phyloP scores from a whole-genome alignment of 1,140 invertebrate genomes.

The Conus betulinus region DNA sequence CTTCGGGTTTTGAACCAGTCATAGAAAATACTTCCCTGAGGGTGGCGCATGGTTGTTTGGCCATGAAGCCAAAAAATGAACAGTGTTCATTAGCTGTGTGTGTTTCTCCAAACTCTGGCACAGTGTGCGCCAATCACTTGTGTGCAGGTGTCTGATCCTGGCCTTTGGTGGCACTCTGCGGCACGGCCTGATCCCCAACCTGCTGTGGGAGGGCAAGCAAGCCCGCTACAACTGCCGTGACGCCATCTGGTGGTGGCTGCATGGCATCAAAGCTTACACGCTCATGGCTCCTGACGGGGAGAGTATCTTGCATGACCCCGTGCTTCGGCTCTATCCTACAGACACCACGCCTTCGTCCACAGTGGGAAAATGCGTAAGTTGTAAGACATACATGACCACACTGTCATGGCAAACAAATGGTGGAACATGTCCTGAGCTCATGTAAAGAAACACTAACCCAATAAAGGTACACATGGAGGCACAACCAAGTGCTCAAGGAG shows the following conservation, averaged over 20 bases:
- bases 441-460: too few species aligned
- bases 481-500: too few species aligned
- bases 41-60: too few species aligned
- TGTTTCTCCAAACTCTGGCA: too few species aligned
- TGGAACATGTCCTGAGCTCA: too few species aligned
- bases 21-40: too few species aligned
- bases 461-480: too few species aligned
- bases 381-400: background rate
- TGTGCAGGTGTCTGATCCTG: slow-evolving; percentile 80
- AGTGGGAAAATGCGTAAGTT: background rate
- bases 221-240: slow-evolving; percentile 96
- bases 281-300: slow-evolving; percentile 59
- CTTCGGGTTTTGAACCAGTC: too few species aligned
- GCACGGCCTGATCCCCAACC: slow-evolving; percentile 97
- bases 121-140: background rate
- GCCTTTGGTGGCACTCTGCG: slow-evolving; percentile 92
- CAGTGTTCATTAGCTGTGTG: too few species aligned
- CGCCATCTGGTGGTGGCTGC: slow-evolving; percentile 99
- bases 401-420: background rate
- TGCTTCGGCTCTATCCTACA: slow-evolving; percentile 71
- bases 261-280: slow-evolving; percentile 89
- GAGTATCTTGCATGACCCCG: slow-evolving; percentile 69
- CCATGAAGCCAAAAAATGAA: too few species aligned
- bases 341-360: slow-evolving; percentile 59
- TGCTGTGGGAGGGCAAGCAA: slow-evolving; percentile 92